A percentile compares a stretch with the other conserved stretches of the same genome.
Evolutionary conservation across 2,113 vertebrate genomes (phyloP).

Genomic region (Cyphomyrus plagiostoma): DNA sequence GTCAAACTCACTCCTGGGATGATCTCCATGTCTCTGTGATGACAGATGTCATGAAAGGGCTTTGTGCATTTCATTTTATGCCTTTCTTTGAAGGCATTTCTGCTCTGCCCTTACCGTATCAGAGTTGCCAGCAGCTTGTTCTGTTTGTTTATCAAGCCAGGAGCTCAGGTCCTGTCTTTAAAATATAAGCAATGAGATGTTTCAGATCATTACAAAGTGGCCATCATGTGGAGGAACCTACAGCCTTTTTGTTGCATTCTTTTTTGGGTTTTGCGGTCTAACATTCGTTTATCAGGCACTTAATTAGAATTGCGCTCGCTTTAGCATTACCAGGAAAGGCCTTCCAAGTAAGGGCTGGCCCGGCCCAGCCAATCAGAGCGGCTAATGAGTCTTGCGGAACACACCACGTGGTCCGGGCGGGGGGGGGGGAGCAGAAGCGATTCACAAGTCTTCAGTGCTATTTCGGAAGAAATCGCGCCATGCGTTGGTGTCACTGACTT

Average conservation of each 20-base stretch:
- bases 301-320: slow-evolving; percentile 13
- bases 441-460: neutral
- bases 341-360: slow-evolving; percentile 16
- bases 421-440: neutral
- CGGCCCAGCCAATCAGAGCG: neutral
- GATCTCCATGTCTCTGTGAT: neutral
- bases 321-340: slow-evolving; percentile 14
- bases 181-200: neutral
- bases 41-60: neutral
- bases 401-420: neutral
- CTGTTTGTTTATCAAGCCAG: neutral
- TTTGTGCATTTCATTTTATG: neutral
- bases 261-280: slow-evolving; percentile 20
- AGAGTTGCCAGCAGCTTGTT: neutral
- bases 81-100: neutral
- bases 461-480: neutral
- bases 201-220: neutral
- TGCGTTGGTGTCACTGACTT: neutral
- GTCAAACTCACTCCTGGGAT: neutral
- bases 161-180: neutral
- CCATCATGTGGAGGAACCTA: neutral
- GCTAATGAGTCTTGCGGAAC: neutral
- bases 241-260: slow-evolving; percentile 15
- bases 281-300: slow-evolving; percentile 20
- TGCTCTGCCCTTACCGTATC: neutral